Percentiles rank a stretch among this genome's conserved stretches.
These are phyloP conservation scores for Gymnothorax javanicus DNA, from an alignment of 2,797 vertebrate genomes.

Conservation along the genomic window DNA sequence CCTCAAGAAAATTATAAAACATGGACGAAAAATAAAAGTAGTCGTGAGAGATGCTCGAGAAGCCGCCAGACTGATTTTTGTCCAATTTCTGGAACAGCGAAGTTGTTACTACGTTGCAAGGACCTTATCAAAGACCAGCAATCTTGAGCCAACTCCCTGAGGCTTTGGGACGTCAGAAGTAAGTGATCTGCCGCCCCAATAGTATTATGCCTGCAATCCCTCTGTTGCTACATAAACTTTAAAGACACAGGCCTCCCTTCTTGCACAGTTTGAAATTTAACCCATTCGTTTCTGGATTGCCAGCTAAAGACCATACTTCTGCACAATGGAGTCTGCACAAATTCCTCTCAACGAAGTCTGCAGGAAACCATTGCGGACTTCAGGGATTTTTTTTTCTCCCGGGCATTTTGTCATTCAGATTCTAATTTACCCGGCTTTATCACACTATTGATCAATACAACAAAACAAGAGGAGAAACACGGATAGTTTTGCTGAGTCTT, in stretches of 20 bases:
- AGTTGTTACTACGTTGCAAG: constrained; percentile 78
- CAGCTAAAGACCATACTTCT: not conserved
- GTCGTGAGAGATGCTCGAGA: not conserved
- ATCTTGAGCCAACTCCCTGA: constrained; percentile 80
- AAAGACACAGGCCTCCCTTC: constrained; percentile 69
- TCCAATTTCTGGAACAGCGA: constrained; percentile 28
- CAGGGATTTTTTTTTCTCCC: not conserved
- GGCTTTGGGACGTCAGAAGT: constrained; percentile 74
- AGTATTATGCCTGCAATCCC: constrained; percentile 66
- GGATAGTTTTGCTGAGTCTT: not conserved
- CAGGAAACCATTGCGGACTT: not conserved
- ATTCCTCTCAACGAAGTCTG: not conserved
- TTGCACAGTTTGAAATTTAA: constrained; percentile 42
- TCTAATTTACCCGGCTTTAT: constrained; percentile 59
- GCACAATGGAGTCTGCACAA: constrained; percentile 10
- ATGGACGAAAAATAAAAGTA: not conserved
- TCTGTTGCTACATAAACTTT: constrained; percentile 76
- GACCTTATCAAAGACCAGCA: constrained; percentile 92
- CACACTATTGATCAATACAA: constrained; percentile 57
- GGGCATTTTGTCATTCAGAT: not conserved
- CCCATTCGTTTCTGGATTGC: constrained; percentile 35
- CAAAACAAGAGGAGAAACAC: constrained; percentile 33
- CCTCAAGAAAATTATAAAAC: too few relatives aligned
- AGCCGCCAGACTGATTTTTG: constrained; percentile 35
- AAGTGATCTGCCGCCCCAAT: constrained; percentile 80